Evolutionary conservation across 1,140 invertebrate species (phyloP), one percentile per base, ranked within the genome.

Genomic region (Hypsibius dujardini): DNA sequence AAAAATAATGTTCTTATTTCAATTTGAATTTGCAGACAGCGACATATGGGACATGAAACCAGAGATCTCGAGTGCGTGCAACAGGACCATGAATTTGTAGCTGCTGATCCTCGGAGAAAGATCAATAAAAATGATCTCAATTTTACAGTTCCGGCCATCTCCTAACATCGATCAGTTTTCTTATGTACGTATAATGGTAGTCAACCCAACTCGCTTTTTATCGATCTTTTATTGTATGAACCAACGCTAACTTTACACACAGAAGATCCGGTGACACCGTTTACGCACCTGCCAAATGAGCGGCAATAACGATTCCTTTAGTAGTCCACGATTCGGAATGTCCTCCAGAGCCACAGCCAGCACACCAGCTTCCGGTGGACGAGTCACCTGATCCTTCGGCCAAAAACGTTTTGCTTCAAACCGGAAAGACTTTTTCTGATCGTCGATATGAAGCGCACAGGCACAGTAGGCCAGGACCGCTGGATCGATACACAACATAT

Each of bases 391-490:
- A 45, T 73, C 72, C 42, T 70, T 59, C 28, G 74, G 74, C 74
- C 74, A 75, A 70, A 75, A 75, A n/a, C 72, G 70, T 14, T 71
- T 60, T 2, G 71, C 69, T 73, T 75, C 74, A 46, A 75, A 73
- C 71, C 69, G 50, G 56, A 70, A 46, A 47, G 71, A 50, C 12
- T 73, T 72, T 46, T 59, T 42, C n/a, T 75, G 72, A 60, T 75
- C 74, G 59, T 74, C 74, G 1, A 75, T 45, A 46, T 72, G 73
- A 15, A 73, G 72, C 7, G 7, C 59, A 46, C 72, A 74, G 46
- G 74, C 71, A 40, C 70, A 67, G n/a, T 69, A 71, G 47, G 72
- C 72, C 15, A 75, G 46, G 2, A 71, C 70, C 46, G 70, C 40
- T 1, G 74, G 74, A 56, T 74, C 69, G 45, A 75, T 62, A 59